A percentile compares a stretch with the other conserved stretches of the same genome.
Evolutionary conservation across 2,113 vertebrate genomes (phyloP).

Genomic region (Pyrgilauda ruficollis): DNA sequence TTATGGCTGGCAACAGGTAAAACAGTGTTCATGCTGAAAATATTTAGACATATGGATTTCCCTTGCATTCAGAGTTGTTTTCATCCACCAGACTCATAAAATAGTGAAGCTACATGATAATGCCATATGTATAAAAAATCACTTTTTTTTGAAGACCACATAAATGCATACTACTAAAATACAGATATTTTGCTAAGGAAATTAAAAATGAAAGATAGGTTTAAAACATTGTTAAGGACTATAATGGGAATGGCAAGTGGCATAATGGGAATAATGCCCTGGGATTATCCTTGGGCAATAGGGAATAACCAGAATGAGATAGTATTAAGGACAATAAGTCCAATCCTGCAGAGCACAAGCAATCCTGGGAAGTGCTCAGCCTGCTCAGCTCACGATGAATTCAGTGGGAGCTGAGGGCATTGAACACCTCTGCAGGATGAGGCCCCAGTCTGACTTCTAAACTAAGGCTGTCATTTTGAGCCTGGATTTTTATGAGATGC

Average conservation of each 20-base stretch:
- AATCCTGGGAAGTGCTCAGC: constrained; percentile 47
- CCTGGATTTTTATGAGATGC: constrained; percentile 57
- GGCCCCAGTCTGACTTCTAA: constrained; percentile 30
- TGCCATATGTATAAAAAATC: constrained; percentile 40
- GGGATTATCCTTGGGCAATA: constrained; percentile 72
- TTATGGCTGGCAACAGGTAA: constrained; percentile 41
- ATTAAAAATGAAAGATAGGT: constrained; percentile 69
- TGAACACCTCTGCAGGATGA: constrained; percentile 46
- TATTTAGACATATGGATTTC: constrained; percentile 38
- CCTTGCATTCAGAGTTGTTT: constrained; percentile 23
- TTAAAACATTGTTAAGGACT: constrained; percentile 69
- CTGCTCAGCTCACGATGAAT: not conserved
- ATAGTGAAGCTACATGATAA: constrained; percentile 5
- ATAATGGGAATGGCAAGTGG: constrained; percentile 71
- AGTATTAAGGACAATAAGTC: constrained; percentile 73
- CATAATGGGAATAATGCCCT: constrained; percentile 73
- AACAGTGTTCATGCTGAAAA: constrained; percentile 12
- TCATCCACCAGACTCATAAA: constrained; percentile 18
- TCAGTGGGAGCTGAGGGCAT: not conserved
- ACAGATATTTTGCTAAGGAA: constrained; percentile 63
- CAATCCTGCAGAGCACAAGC: constrained; percentile 43
- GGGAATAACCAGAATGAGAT: constrained; percentile 72
- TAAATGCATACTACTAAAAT: constrained; percentile 55
- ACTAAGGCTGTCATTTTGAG: constrained; percentile 52
- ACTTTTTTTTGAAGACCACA: not conserved